Evolutionary conservation across 2,888 invertebrate species (phyloP).

Genomic region (Mylabris sibirica): DNA sequence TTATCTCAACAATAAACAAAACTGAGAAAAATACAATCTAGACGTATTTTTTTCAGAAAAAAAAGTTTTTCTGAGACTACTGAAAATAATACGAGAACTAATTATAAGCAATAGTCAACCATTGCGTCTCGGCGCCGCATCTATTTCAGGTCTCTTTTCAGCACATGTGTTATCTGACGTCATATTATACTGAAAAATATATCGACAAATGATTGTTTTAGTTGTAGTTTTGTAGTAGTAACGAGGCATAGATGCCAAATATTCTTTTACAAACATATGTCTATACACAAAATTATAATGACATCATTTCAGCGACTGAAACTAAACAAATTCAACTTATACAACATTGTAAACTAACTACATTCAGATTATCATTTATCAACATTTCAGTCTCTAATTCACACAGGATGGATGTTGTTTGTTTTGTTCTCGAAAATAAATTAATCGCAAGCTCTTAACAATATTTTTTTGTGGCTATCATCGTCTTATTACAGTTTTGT

Average conservation of each 20-base stretch:
- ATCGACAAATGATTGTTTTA: constrained; percentile 52
- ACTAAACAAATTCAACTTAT: too few species aligned
- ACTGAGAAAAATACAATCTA: not conserved
- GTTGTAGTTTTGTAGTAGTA: constrained; percentile 37
- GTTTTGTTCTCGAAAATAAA: constrained; percentile 4
- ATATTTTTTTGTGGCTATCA: not conserved
- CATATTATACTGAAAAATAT: constrained; percentile 37
- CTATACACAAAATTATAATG: not conserved
- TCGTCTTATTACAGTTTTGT: not conserved
- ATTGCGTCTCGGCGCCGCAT: constrained; percentile 35
- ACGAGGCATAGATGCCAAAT: not conserved
- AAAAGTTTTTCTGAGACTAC: constrained; percentile 10
- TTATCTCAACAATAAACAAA: not conserved
- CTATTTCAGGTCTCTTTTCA: constrained; percentile 40
- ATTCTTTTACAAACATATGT: not conserved
- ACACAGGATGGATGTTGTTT: not conserved
- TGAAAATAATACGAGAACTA: constrained; percentile 25
- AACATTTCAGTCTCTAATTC: not conserved
- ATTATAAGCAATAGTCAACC: constrained; percentile 28
- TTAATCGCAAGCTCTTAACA: not conserved
- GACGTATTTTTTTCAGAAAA: not conserved
- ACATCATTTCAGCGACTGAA: constrained; percentile 9
- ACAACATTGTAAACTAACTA: not conserved
- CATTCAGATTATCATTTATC: not conserved
- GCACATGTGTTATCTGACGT: constrained; percentile 49